Evolutionary conservation across 2,797 vertebrate genomes (phyloP), one percentile per base, ranked within the genome.

Genomic region (Tympanoctomys barrerae): DNA sequence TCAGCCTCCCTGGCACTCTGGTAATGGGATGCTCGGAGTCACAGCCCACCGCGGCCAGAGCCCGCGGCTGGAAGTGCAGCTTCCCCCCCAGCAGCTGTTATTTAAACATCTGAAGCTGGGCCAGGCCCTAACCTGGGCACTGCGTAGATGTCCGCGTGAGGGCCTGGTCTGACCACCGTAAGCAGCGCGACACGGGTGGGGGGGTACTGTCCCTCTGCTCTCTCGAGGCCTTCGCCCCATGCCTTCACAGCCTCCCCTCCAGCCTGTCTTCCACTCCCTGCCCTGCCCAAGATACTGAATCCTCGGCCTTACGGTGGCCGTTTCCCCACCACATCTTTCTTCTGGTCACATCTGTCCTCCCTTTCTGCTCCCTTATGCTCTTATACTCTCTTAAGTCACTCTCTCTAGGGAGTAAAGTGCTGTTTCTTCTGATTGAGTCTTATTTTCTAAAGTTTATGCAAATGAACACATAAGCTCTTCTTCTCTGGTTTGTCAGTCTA

Each of bases 81-180:
- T 83, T 96, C 70, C 62, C 94, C 78, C 33, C 89, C 68, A 49
- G 5, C 46, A 49, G 79, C 84, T 4, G 0, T 92, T 95, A 75
- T 11, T 78, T 11, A 75, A 71, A 93, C 77, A 79, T 77, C 83
- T 94, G 88, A 59, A 97, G 90, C 36, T 52, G 61, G 61, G 94
- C 90, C 87, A 96, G 88, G 33, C 6, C 22, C 90, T 79, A 28
- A 78, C 22, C 46, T 62, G 70, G 95, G 94, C 81, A 94, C 71
- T 46, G 61, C 73, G 66, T 8, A 36, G 96, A 91, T 93, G 93
- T 94, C 95, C 88, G 96, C 75, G 81, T 16, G 73, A 91, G 28
- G 68, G 59, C n/a, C 2, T 68, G 28, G 59, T 80, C 75, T 70
- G 73, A 92, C 86, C 89, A 52, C 75, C 39, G 39, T 28, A 4